Conservation (phyloP, 2,888 invertebrate species). For the Microchrysa polita region DNA sequence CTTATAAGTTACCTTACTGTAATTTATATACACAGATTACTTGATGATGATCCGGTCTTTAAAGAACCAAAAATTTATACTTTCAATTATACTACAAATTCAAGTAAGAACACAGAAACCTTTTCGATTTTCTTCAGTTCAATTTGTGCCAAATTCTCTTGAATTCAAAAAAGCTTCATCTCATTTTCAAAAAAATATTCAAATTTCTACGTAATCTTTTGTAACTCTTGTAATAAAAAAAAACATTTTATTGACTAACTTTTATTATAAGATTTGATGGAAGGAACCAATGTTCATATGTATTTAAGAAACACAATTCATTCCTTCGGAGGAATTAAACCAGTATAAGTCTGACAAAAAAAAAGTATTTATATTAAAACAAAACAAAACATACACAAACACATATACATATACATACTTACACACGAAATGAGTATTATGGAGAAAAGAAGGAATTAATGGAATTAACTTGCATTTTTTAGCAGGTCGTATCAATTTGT, state of each 20-base stretch:
- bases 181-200: background rate
- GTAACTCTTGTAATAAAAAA: too few species aligned
- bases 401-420: too few species aligned
- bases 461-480: too few species aligned
- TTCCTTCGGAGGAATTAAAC: background rate
- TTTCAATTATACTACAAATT: background rate
- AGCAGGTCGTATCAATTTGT: too few species aligned
- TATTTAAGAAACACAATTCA: background rate
- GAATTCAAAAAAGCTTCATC: background rate
- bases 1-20: too few species aligned
- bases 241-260: too few species aligned
- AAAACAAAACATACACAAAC: too few species aligned
- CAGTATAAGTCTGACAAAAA: background rate
- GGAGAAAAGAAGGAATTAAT: too few species aligned
- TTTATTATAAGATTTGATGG: too few species aligned
- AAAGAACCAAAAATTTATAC: conserved; percentile 20
- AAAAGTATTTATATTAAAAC: background rate
- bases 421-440: too few species aligned
- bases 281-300: background rate
- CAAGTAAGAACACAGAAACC: too few species aligned
- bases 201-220: conserved; percentile 10
- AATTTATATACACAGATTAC: conserved; percentile 23
- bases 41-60: background rate
- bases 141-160: conserved; percentile 32
- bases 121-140: background rate